These are phyloP conservation scores for Triplophysa rosa DNA, from an alignment of 2,113 vertebrate genomes.

Conservation along the genomic window DNA sequence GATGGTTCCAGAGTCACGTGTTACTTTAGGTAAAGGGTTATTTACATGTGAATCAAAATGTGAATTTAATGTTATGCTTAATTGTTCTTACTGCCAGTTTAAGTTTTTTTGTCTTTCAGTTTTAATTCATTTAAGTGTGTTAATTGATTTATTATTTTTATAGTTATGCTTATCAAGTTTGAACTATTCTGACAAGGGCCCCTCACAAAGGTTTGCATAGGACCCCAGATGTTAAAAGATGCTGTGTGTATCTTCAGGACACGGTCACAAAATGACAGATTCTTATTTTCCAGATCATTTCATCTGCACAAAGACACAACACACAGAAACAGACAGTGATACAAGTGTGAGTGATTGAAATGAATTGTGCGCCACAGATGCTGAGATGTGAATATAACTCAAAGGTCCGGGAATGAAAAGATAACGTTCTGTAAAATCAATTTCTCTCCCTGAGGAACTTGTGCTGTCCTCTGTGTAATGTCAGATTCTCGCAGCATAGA, in stretches of 20 bases:
- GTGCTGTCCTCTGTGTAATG: conserved; percentile 67
- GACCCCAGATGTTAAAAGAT: too few relatives aligned
- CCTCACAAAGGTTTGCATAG: too few relatives aligned
- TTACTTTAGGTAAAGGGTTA: too few relatives aligned
- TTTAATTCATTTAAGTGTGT: too few relatives aligned
- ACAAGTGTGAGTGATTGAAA: neutral
- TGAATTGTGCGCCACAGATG: neutral
- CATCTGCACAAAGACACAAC: conserved; percentile 28
- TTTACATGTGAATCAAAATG: too few relatives aligned
- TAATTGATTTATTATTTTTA: too few relatives aligned
- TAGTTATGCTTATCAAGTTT: too few relatives aligned
- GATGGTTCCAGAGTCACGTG: too few relatives aligned
- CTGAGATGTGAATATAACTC: conserved; percentile 18
- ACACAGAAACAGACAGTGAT: neutral
- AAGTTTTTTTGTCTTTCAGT: too few relatives aligned
- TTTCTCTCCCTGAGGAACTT: conserved; percentile 70
- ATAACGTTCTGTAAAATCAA: conserved; percentile 71
- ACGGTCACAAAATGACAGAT: conserved; percentile 64
- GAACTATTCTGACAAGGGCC: too few relatives aligned
- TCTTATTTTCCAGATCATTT: conserved; percentile 68
- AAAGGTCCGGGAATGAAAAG: conserved; percentile 75
- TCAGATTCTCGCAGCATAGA: conserved; percentile 65
- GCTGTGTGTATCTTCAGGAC: conserved; percentile 61
- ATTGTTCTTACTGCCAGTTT: too few relatives aligned
- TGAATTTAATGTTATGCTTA: too few relatives aligned